phyloP scores from a whole-genome alignment of 2,888 invertebrate species.

The Cheiracanthium punctorium region DNA sequence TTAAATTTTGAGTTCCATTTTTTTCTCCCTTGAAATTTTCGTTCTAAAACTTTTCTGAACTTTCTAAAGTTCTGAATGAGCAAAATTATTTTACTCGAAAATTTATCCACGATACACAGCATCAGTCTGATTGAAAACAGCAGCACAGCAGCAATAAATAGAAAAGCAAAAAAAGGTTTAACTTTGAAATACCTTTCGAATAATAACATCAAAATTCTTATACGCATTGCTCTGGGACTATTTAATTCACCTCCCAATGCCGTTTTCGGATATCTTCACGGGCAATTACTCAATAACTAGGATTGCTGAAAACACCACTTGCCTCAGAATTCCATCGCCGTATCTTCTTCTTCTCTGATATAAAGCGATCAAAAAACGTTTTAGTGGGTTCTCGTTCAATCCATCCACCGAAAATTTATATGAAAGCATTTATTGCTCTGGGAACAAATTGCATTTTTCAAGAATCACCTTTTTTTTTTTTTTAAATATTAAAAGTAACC shows the following conservation, averaged over 20 bases:
- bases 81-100: too few species aligned
- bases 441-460: slow-evolving; percentile 8
- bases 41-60: too few species aligned
- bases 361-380: not conserved
- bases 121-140: too few species aligned
- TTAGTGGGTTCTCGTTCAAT: not conserved
- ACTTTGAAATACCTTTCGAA: too few species aligned
- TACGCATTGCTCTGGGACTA: not conserved
- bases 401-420: not conserved
- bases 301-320: slow-evolving; percentile 26
- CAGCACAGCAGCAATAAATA: too few species aligned
- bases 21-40: too few species aligned
- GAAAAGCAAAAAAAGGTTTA: too few species aligned
- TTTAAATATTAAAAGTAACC: too few species aligned
- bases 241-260: not conserved
- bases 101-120: too few species aligned
- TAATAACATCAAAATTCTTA: not conserved
- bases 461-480: not conserved
- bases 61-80: too few species aligned
- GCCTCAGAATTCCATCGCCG: not conserved
- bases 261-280: slow-evolving; percentile 21
- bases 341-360: not conserved
- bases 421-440: not conserved
- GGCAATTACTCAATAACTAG: slow-evolving; percentile 29
- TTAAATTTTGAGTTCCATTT: too few species aligned